Conservation (phyloP, 2,888 invertebrate genomes). For the Lasioglossum oenotherae region DNA sequence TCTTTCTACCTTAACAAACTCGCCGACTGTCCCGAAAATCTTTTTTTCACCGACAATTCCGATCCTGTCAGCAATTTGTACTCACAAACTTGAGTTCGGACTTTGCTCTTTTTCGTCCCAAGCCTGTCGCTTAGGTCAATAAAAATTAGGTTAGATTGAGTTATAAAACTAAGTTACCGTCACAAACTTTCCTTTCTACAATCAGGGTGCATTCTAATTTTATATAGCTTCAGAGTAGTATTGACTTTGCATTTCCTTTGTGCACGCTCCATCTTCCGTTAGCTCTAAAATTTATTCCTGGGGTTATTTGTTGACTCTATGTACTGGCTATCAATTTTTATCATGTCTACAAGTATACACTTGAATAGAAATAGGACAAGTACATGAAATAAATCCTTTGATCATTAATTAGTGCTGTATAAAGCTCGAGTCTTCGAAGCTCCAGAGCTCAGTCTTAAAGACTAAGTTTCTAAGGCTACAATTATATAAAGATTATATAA, state of each 20-base stretch:
- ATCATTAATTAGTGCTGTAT: too few species aligned
- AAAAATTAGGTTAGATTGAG: background rate
- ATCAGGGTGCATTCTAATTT: background rate
- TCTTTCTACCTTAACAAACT: background rate
- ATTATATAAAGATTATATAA: too few species aligned
- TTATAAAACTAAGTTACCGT: background rate
- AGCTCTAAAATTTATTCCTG: background rate
- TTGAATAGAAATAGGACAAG: too few species aligned
- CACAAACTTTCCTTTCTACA: background rate
- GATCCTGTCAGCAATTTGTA: background rate
- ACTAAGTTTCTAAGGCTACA: too few species aligned
- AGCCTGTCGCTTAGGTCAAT: background rate
- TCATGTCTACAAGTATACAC: too few species aligned
- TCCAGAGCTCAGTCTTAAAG: too few species aligned
- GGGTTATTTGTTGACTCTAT: background rate
- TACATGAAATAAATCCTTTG: too few species aligned
- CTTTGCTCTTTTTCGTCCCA: background rate
- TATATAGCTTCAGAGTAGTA: background rate
- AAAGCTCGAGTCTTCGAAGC: too few species aligned
- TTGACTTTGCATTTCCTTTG: background rate
- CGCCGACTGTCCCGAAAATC: background rate
- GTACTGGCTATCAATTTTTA: background rate
- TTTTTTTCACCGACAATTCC: background rate
- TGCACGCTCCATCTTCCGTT: background rate
- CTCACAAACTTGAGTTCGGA: background rate